phyloP scores from a whole-genome alignment of 2,888 invertebrate genomes.

The Rhingia rostrata region DNA sequence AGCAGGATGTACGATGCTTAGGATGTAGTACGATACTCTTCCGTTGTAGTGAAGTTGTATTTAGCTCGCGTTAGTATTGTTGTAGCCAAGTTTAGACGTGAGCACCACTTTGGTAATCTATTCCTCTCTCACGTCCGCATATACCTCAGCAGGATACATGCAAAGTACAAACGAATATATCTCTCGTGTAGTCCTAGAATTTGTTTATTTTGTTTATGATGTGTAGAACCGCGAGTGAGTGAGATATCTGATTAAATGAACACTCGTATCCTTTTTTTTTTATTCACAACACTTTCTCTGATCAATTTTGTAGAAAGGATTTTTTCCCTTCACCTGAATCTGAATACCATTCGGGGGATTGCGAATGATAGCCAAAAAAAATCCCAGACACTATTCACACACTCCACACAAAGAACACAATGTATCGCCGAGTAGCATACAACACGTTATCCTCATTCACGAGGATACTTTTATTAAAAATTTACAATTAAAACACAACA shows the following conservation, averaged over 20 bases:
- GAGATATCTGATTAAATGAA: constrained; percentile 59
- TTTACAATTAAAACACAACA: constrained; percentile 26
- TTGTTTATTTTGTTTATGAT: constrained; percentile 31
- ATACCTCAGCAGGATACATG: constrained; percentile 20
- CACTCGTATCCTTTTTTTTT: constrained; percentile 58
- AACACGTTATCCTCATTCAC: constrained; percentile 23
- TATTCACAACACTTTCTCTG: constrained; percentile 44
- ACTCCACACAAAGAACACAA: constrained; percentile 20
- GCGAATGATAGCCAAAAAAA: not conserved
- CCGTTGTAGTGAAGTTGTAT: constrained; percentile 3
- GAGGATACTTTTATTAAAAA: constrained; percentile 8
- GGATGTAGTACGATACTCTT: constrained; percentile 13
- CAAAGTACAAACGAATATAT: constrained; percentile 57
- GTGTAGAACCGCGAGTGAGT: constrained; percentile 10
- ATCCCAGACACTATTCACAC: constrained; percentile 43
- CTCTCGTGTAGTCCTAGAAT: constrained; percentile 63
- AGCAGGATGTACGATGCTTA: no score
- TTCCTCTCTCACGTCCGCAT: constrained; percentile 71
- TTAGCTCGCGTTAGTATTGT: constrained; percentile 52
- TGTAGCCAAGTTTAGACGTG: constrained; percentile 49
- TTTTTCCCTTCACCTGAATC: not conserved
- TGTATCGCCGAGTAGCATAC: not conserved
- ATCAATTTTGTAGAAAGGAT: constrained; percentile 17
- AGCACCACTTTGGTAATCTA: constrained; percentile 72
- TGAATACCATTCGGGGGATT: not conserved